A percentile compares a stretch with the other conserved stretches of the same genome.
Conservation (phyloP, 1,140 invertebrate genomes). For the Hylyphantes graminicola region DNA sequence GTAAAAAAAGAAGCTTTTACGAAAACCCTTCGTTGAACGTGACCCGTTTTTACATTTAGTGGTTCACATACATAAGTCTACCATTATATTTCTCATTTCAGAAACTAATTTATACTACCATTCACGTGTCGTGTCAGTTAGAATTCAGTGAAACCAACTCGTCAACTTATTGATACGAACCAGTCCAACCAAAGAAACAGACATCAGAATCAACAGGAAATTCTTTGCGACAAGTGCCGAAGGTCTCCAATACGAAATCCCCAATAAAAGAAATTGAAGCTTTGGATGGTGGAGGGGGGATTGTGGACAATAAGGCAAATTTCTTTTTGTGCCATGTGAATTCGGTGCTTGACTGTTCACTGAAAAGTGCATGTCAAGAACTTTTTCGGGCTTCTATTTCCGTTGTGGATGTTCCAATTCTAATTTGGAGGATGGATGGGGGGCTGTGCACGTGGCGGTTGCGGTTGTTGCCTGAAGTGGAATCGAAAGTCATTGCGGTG, state of each 20-base stretch:
- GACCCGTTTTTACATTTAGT: too few species aligned
- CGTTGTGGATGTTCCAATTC: not conserved
- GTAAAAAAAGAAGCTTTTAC: too few species aligned
- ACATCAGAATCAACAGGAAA: constrained; percentile 45
- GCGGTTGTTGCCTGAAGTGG: not conserved
- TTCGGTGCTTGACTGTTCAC: constrained; percentile 41
- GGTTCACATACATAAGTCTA: too few species aligned
- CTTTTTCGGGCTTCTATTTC: constrained; percentile 21
- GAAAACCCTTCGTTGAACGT: too few species aligned
- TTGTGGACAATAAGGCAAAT: constrained; percentile 23
- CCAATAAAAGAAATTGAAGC: not conserved
- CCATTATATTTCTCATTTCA: too few species aligned
- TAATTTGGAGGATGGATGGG: constrained; percentile 2
- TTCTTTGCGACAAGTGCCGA: not conserved
- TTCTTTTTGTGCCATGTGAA: constrained; percentile 18
- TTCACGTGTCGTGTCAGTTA: too few species aligned
- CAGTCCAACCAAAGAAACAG: constrained; percentile 1
- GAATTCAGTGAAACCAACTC: too few species aligned
- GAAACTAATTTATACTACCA: too few species aligned
- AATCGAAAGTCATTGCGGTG: not conserved
- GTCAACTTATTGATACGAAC: constrained; percentile 9
- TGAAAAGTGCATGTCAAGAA: constrained; percentile 35
- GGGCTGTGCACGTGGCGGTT: not conserved
- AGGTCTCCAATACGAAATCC: not conserved
- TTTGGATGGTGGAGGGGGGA: not conserved